phyloP scores from a whole-genome alignment of 2,113 vertebrate species.

The Apteryx mantelli region DNA sequence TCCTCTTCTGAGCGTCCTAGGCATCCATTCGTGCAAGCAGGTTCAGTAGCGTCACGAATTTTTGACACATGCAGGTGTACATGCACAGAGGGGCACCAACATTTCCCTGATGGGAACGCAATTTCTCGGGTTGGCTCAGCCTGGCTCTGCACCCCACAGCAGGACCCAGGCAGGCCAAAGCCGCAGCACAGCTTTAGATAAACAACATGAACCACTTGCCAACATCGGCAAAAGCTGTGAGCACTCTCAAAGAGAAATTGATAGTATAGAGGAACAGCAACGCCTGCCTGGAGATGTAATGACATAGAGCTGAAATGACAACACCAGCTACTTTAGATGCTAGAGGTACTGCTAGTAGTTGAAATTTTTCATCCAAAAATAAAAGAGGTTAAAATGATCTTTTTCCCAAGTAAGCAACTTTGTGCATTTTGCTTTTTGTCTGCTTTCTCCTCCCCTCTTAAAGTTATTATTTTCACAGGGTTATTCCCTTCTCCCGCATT shows the following conservation, averaged over 20 bases:
- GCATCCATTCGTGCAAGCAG: rapidly evolving
- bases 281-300: background rate
- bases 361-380: background rate
- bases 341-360: background rate
- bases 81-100: too few species aligned
- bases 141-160: rapidly evolving
- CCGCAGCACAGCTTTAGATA: background rate
- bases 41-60: background rate
- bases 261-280: background rate
- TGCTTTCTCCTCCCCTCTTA: background rate
- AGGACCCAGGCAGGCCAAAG: background rate
- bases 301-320: background rate
- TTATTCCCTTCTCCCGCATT: background rate
- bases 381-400: background rate
- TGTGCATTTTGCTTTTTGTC: background rate
- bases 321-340: background rate
- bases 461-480: background rate
- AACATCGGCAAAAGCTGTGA: background rate
- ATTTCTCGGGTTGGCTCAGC: background rate
- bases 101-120: background rate
- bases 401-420: background rate
- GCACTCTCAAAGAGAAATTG: background rate
- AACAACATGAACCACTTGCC: background rate
- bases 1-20: background rate
- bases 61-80: rapidly evolving